Base-by-base conservation (phyloP, 2,888 invertebrate genomes). In the Agrotis segetum region DNA sequence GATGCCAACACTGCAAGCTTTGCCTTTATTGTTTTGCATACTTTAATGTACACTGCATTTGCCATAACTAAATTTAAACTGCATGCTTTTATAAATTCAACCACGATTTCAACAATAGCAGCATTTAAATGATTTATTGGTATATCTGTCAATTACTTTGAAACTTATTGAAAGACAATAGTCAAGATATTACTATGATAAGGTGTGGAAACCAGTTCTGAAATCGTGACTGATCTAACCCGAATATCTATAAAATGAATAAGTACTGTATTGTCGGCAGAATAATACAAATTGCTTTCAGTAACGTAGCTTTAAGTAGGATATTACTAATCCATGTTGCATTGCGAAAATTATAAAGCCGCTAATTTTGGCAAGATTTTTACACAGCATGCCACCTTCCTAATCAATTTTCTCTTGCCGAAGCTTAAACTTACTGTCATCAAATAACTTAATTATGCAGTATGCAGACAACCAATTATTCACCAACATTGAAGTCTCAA, bases 201-300 rank as follows among this genome's bases (percentile, higher is more conserved):
- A 71, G 64, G 71, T 58, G 76, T 66, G 66, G 65, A 71, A 82
- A 82, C 79, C 65, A 63, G 69, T 71, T 59, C 67, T 52, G 46
- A 79, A 70, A 66, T 72, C 74, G 69, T 79, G 71, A 74, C 83
- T 74, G 67, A 73, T 67, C 58, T 71, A 71, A 75, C 71, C 82
- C 50, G 46, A 79, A 82, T 79, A 77, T 60, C 67, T 78, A 46
- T 77, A 58, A 71, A 71, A 49, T 55, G 21, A 53, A 52, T 63
- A 46, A 44, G 16, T 67, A 63, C 14, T 50, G 24, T 44, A 52
- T 44, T 50, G 52, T 70, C 49, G 29, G 19, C 44, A 21, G 44
- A 46, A 74, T 67, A 74, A 74, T 53, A 67, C 52, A 52, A 55
- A 65, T 71, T 77, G 78, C 53, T 70, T 49, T 52, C 62, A 47